phyloP scores from a whole-genome alignment of 2,113 vertebrate species.

The Oplegnathus fasciatus region DNA sequence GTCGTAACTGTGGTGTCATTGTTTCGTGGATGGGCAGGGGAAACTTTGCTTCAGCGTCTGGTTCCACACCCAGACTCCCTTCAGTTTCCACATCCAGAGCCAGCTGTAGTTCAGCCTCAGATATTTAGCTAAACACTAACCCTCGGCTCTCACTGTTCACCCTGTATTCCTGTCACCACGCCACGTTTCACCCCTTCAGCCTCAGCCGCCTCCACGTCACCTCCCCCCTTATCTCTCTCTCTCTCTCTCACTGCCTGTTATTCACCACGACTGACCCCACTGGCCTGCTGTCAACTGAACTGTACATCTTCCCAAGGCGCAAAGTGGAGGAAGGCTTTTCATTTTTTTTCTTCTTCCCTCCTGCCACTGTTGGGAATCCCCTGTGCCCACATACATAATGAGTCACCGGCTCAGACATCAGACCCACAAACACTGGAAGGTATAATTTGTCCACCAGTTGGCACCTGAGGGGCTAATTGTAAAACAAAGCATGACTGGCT shows the following conservation, averaged over 20 bases:
- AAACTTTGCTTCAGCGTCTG: slow-evolving; percentile 61
- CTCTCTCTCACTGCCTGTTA: slow-evolving; percentile 85
- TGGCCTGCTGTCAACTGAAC: slow-evolving; percentile 85
- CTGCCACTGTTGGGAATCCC: slow-evolving; percentile 67
- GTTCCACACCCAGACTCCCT: slow-evolving; percentile 61
- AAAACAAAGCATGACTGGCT: slow-evolving; percentile 83
- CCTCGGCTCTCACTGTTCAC: slow-evolving; percentile 38
- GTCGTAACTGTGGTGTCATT: slow-evolving; percentile 47
- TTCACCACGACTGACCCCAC: slow-evolving; percentile 86
- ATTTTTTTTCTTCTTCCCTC: background rate
- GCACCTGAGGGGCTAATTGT: slow-evolving; percentile 86
- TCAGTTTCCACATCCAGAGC: slow-evolving; percentile 66
- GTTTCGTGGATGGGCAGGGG: slow-evolving; percentile 42
- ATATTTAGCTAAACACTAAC: slow-evolving; percentile 35
- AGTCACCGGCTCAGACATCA: slow-evolving; percentile 89
- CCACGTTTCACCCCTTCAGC: slow-evolving; percentile 63
- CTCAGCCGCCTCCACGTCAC: background rate
- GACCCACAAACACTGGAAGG: slow-evolving; percentile 87
- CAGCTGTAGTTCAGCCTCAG: slow-evolving; percentile 47
- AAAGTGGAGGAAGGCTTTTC: slow-evolving; percentile 30
- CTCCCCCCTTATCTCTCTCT: background rate
- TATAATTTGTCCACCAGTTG: slow-evolving; percentile 88
- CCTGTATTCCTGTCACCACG: slow-evolving; percentile 17
- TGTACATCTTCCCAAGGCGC: slow-evolving; percentile 62
- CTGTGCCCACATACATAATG: slow-evolving; percentile 81